Evolutionary conservation across 2,888 invertebrate genomes (phyloP).

Genomic region (Spicauda simplicius): DNA sequence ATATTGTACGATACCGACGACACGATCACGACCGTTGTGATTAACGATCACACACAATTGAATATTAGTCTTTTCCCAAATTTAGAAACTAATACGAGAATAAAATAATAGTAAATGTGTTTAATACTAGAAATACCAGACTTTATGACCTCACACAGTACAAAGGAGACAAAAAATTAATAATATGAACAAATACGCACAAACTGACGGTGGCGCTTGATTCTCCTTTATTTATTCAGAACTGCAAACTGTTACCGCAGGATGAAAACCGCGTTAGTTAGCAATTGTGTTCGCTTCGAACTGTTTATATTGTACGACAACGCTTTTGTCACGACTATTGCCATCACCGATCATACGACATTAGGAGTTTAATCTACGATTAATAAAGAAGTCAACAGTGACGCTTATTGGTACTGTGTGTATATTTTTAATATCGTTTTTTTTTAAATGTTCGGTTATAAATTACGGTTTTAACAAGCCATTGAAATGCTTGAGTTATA

Average conservation of each 20-base stretch:
- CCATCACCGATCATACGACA: not conserved
- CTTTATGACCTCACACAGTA: not conserved
- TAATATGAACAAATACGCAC: not conserved
- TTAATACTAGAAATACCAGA: not conserved
- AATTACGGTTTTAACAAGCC: no score
- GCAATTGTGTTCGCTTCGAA: constrained; percentile 18
- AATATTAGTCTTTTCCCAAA: no score
- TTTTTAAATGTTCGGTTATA: no score
- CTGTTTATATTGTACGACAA: constrained; percentile 1
- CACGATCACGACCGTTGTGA: not conserved
- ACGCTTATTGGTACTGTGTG: no score
- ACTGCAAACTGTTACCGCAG: constrained; percentile 31
- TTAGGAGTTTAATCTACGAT: not conserved
- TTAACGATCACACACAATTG: not conserved
- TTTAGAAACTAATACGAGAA: no score
- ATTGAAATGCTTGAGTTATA: no score
- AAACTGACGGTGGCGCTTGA: constrained; percentile 1
- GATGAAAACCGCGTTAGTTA: constrained; percentile 34
- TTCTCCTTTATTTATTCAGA: constrained; percentile 31
- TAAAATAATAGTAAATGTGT: not conserved
- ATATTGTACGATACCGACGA: not conserved
- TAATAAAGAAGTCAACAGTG: no score
- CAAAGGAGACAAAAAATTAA: not conserved
- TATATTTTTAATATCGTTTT: no score
- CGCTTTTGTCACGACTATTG: not conserved